Conservation (phyloP, 2,888 invertebrate species). For the Tholera decimalis region DNA sequence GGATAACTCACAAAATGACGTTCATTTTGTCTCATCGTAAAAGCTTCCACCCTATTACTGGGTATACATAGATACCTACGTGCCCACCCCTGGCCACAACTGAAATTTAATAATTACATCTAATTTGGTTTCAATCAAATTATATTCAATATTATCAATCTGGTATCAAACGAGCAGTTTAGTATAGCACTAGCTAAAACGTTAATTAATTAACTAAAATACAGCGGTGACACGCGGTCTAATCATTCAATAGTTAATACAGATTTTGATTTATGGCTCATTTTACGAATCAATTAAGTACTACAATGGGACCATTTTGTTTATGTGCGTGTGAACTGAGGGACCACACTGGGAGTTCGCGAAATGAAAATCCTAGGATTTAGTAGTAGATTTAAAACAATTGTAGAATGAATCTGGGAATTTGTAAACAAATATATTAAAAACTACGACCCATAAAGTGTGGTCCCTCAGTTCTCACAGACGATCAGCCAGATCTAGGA, state of each 20-base stretch:
- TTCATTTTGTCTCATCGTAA: no score
- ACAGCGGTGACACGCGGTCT: not conserved
- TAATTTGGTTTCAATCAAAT: not conserved
- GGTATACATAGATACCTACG: not conserved
- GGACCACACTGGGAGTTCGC: no score
- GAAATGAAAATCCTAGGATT: no score
- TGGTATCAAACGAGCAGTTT: not conserved
- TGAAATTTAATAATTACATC: no score
- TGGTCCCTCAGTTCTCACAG: no score
- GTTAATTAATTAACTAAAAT: conserved; percentile 13
- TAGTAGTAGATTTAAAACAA: no score
- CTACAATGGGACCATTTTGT: not conserved
- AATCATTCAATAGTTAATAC: conserved; percentile 30
- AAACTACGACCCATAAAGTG: no score
- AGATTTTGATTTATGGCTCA: not conserved
- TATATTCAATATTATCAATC: not conserved
- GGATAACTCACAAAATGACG: no score
- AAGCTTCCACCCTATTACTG: not conserved
- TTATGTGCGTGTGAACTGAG: no score
- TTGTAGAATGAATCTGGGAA: no score
- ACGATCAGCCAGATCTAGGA: no score
- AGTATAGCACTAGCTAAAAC: not conserved
- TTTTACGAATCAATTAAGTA: conserved; percentile 6
- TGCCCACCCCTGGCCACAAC: not conserved
- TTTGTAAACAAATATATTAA: no score